A percentile compares a stretch with the other conserved stretches of the same genome.
Conservation (phyloP, 2,888 invertebrate species). For the Acronicta psi region DNA sequence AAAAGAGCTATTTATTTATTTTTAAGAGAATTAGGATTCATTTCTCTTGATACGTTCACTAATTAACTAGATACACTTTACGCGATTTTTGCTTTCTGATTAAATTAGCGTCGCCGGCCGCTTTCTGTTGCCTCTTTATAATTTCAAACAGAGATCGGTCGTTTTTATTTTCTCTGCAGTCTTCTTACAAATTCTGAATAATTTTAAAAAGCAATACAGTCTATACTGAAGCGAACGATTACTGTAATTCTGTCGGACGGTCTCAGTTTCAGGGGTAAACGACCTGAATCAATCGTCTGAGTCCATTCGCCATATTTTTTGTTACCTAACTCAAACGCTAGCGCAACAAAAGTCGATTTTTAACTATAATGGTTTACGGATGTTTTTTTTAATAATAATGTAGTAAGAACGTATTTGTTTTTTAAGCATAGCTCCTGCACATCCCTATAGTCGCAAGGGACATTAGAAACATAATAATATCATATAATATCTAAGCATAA, state of each 20-base stretch:
- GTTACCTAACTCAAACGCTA: conserved; percentile 50
- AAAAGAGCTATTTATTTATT: too few relatives aligned
- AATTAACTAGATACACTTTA: conserved; percentile 29
- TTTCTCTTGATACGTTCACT: neutral
- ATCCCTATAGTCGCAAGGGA: too few relatives aligned
- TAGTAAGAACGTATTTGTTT: too few relatives aligned
- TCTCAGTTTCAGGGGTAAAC: conserved; percentile 77
- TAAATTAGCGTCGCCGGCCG: conserved; percentile 23
- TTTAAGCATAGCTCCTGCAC: too few relatives aligned
- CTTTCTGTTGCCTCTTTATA: conserved; percentile 39
- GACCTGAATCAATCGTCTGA: conserved; percentile 79
- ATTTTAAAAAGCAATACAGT: conserved; percentile 46
- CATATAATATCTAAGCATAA: too few relatives aligned
- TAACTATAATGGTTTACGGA: conserved; percentile 38
- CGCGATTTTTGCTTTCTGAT: conserved; percentile 35
- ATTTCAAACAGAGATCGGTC: conserved; percentile 6
- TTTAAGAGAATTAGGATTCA: too few relatives aligned
- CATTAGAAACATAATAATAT: too few relatives aligned
- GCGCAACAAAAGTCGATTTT: conserved; percentile 39
- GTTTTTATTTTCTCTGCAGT: conserved; percentile 30
- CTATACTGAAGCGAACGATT: conserved; percentile 53
- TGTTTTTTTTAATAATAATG: too few relatives aligned
- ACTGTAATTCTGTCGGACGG: conserved; percentile 62
- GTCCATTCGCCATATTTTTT: conserved; percentile 63
- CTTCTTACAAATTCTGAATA: conserved; percentile 16